Percentiles rank a stretch among this genome's conserved stretches.
These are phyloP conservation scores for Myripristis murdjan DNA, from an alignment of 2,797 vertebrate genomes.

Conservation along the genomic window DNA sequence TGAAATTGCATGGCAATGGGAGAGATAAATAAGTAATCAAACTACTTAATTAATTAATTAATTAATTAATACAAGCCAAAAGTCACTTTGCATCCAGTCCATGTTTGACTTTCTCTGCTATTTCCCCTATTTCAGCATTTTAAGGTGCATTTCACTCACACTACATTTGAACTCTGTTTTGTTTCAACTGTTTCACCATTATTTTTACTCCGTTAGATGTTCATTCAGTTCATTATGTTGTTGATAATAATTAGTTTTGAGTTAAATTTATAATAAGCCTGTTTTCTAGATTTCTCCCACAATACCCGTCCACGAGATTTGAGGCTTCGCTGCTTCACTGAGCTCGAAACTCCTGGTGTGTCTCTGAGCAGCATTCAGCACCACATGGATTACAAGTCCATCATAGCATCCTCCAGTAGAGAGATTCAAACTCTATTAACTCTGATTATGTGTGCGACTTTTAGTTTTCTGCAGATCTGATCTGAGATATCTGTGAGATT, in stretches of 20 bases:
- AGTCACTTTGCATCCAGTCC: too few species aligned
- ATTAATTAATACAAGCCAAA: too few species aligned
- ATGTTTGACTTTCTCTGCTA: slow-evolving; percentile 9
- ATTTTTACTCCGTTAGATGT: slow-evolving; percentile 24
- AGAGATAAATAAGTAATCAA: too few species aligned
- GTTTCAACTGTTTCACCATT: background rate
- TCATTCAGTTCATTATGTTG: slow-evolving; percentile 15
- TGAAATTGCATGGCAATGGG: too few species aligned
- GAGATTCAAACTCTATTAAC: slow-evolving; percentile 37
- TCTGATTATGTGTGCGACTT: slow-evolving; percentile 21
- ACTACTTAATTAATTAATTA: too few species aligned
- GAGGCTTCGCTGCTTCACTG: background rate
- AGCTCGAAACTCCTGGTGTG: too few species aligned
- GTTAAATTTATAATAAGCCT: slow-evolving; percentile 6
- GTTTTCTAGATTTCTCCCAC: too few species aligned
- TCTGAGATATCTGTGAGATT: background rate
- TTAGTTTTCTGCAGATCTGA: slow-evolving; percentile 20
- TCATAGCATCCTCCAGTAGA: slow-evolving; percentile 26
- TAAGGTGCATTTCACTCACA: slow-evolving; percentile 16
- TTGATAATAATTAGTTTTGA: too few species aligned
- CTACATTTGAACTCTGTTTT: background rate
- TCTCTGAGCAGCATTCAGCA: too few species aligned
- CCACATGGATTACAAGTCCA: slow-evolving; percentile 2
- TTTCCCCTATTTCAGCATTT: slow-evolving; percentile 19
- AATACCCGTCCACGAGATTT: background rate